Conservation (phyloP, 2,797 vertebrate species). For the Hydrolagus colliei region DNA sequence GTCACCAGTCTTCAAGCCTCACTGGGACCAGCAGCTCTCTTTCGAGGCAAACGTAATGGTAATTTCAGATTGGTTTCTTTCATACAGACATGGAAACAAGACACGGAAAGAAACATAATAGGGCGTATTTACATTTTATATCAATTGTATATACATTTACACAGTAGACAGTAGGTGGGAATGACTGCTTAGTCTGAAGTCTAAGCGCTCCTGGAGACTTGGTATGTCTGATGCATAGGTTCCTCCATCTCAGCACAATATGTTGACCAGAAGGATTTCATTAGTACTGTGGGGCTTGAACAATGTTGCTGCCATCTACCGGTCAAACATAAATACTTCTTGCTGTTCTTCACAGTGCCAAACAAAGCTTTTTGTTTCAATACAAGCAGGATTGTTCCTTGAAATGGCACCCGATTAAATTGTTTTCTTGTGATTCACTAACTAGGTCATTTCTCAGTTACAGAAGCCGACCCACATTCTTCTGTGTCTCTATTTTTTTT, state of each 20-base stretch:
- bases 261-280: neutral
- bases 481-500: no score
- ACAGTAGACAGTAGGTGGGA: no score
- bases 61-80: no score
- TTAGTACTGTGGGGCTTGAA: neutral
- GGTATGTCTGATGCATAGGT: neutral
- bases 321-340: neutral
- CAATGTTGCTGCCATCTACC: constrained; percentile 24
- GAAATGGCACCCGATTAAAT: neutral
- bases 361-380: neutral
- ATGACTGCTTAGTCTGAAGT: no score
- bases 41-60: no score
- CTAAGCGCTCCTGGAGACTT: neutral
- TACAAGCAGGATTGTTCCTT: neutral
- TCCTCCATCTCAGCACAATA: neutral
- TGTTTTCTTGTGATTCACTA: neutral
- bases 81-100: no score
- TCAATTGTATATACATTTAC: no score
- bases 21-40: no score
- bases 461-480: neutral
- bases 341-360: neutral
- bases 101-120: no score
- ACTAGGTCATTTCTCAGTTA: neutral
- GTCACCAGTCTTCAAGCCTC: no score
- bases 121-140: no score